phyloP scores from a whole-genome alignment of 2,113 vertebrate genomes.

The Mystacornis crossleyi region DNA sequence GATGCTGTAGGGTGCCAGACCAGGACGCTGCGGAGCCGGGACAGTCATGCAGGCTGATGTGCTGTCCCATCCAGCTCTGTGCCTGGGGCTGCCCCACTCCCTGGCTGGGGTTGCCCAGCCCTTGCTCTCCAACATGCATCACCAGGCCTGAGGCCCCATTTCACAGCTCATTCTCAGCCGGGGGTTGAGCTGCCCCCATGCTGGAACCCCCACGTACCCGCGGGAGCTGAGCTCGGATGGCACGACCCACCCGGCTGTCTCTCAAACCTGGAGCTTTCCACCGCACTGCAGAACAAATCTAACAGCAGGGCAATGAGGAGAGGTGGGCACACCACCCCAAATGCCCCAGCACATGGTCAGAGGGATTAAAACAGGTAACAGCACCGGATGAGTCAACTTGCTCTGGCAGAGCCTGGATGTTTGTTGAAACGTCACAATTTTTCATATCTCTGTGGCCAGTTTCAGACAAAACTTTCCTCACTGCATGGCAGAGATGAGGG shows the following conservation, averaged over 20 bases:
- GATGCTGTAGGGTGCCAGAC: not conserved
- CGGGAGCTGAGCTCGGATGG: rapidly evolving
- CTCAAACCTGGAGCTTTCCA: not conserved
- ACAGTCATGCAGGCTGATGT: not conserved
- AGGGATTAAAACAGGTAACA: not conserved
- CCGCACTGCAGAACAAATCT: not conserved
- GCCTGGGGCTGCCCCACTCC: not conserved
- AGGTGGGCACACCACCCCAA: not conserved
- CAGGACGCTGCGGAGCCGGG: rapidly evolving
- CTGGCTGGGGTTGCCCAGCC: not conserved
- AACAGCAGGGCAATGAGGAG: not conserved
- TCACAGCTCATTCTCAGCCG: not conserved
- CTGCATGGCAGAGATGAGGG: not conserved
- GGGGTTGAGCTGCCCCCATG: not conserved
- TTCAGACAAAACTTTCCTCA: not conserved
- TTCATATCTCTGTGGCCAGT: rapidly evolving
- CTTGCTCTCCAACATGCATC: rapidly evolving
- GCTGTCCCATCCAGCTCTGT: not conserved
- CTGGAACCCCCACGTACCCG: rapidly evolving
- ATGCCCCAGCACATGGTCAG: not conserved
- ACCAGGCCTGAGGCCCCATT: not conserved
- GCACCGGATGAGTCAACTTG: rapidly evolving
- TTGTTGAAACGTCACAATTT: not conserved
- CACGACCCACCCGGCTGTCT: rapidly evolving
- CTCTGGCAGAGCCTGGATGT: not conserved